Base-by-base conservation (phyloP, 2,797 vertebrate species). In the Discoglossus pictus region DNA sequence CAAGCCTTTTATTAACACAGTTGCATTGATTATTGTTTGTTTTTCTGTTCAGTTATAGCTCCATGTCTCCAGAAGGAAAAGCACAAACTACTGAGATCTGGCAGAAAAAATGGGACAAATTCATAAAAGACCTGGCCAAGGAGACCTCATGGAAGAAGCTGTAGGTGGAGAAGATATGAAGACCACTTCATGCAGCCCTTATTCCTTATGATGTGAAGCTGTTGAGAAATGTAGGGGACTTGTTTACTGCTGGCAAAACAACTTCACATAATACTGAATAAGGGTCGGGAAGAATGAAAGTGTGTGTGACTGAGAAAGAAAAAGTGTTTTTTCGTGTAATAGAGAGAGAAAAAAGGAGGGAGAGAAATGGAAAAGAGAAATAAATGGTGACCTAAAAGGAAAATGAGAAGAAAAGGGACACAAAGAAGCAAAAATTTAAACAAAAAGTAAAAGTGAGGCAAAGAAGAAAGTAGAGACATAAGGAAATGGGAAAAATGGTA, bases 51-150 rank as follows among this genome's bases (percentile, higher is more conserved):
- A 98, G 95, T 83, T 95, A 90, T 85, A 97, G 93, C 42, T 82
- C 91, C 7, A 84, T 98, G 76, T 78, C 78, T 0, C 59, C 73
- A 0, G 61, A 58, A 0, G 83, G 91, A 62, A 94, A 92, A 82
- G 75, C 85, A 16, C 78, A 65, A 18, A 86, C 82, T 13, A 67
- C 17, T 12, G 42, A 58, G 8, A 55, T 84, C 74, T 97, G 94
- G 94, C 84, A 90, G 75, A 84, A 82, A 34, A 91, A 90, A 78
- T 98, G 96, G 95, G 77, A 94, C 27, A 46, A 70, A 5, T 97
- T 97, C 75, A 79, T 97, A 13, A 73, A 76, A 7, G 75, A 83
- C 15, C 51, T 86, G 59, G 75, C 66, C 23, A 65, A 71, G 2
- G 42, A 60, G 43, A 72, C 67, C 48, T 35, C 9, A 16, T 52